Evolutionary conservation across 2,113 vertebrate species (phyloP).

Genomic region (Lophius piscatorius): DNA sequence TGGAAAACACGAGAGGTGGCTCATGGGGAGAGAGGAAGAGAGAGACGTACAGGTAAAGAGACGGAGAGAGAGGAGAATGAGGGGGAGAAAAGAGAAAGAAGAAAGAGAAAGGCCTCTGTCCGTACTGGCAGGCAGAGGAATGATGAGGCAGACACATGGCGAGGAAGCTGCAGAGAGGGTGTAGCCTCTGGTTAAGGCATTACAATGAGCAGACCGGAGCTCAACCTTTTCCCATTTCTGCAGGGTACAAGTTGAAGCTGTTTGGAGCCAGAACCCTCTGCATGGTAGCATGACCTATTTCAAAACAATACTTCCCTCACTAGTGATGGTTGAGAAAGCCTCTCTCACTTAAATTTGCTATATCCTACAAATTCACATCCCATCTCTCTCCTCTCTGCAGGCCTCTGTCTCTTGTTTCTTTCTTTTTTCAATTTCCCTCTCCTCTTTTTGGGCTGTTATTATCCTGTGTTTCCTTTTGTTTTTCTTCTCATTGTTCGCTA

Average conservation of each 20-base stretch:
- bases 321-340: constrained; percentile 42
- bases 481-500: too few relatives aligned
- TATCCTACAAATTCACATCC: constrained; percentile 19
- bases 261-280: constrained; percentile 43
- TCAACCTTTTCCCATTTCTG: constrained; percentile 44
- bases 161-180: constrained; percentile 34
- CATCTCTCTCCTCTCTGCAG: constrained; percentile 23
- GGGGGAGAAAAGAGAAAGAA: background rate
- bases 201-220: constrained; percentile 31
- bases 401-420: constrained; percentile 24
- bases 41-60: background rate
- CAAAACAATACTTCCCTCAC: constrained; percentile 58
- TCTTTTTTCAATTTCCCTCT: background rate
- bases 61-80: background rate
- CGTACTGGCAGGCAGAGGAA: constrained; percentile 17
- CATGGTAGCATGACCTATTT: constrained; percentile 56
- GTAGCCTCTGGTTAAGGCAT: constrained; percentile 42
- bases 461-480: background rate
- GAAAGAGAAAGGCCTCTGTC: constrained; percentile 2
- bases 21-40: constrained; percentile 2
- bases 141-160: constrained; percentile 26
- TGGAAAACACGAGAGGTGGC: constrained; percentile 35
- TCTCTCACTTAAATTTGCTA: constrained; percentile 13
- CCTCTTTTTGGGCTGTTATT: background rate
- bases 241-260: constrained; percentile 49